Conservation (phyloP, 2,113 vertebrate genomes). For the Brachionichthys hirsutus region DNA sequence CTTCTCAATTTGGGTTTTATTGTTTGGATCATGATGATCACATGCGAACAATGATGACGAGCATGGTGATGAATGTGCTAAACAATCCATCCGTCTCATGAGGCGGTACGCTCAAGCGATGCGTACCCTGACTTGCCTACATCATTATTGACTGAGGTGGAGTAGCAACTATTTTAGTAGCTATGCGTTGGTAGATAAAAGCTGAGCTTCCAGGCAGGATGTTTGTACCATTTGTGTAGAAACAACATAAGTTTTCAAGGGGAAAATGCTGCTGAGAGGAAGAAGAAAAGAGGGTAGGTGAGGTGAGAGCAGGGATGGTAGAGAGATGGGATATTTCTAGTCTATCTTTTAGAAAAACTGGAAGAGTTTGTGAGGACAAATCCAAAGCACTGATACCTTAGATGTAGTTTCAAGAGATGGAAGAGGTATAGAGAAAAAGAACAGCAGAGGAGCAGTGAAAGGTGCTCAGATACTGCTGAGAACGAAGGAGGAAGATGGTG, state of each 20-base stretch:
- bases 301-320: constrained; percentile 38
- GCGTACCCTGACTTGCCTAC: constrained; percentile 43
- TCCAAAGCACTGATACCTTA: constrained; percentile 30
- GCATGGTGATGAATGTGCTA: constrained; percentile 3
- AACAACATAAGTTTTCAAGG: constrained; percentile 47
- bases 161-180: constrained; percentile 65
- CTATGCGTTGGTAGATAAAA: constrained; percentile 70
- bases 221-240: constrained; percentile 53
- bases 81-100: constrained; percentile 8
- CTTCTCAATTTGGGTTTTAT: neutral
- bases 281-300: constrained; percentile 40
- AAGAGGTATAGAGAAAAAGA: constrained; percentile 34
- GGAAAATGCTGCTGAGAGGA: constrained; percentile 46
- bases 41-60: neutral
- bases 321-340: constrained; percentile 57
- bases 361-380: constrained; percentile 45
- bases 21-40: fast-evolving
- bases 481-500: constrained; percentile 24
- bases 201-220: constrained; percentile 58
- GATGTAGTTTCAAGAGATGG: constrained; percentile 46
- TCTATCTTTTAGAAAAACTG: constrained; percentile 28
- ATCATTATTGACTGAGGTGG: constrained; percentile 67
- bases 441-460: constrained; percentile 14
- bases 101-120: constrained; percentile 21
- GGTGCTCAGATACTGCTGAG: constrained; percentile 11